Percentiles rank a stretch among this genome's conserved stretches.
Conservation (phyloP, 2,888 invertebrate species). For the Coelinius sp. region DNA sequence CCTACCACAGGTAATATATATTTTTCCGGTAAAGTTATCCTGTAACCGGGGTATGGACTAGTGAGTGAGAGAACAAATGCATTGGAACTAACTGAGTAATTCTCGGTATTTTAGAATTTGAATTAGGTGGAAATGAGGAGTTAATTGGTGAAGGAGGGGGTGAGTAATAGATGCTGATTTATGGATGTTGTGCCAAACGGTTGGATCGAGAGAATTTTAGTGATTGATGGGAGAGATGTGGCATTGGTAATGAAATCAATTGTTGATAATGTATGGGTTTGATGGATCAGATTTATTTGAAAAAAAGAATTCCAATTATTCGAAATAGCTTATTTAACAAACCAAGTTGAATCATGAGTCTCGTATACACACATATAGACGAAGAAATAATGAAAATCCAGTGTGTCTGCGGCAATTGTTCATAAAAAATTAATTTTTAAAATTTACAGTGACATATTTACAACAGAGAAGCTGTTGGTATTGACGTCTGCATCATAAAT, state of each 20-base stretch:
- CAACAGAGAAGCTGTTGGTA: background rate
- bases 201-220: background rate
- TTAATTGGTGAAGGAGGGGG: background rate
- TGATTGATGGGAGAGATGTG: no score
- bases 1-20: slow-evolving; percentile 7
- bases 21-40: slow-evolving; percentile 10
- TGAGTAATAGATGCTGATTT: background rate
- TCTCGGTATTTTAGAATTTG: background rate
- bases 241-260: no score
- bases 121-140: background rate
- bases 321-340: no score
- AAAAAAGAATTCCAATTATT: no score
- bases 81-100: background rate
- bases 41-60: background rate
- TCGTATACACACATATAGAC: no score
- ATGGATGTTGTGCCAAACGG: background rate
- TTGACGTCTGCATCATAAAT: background rate
- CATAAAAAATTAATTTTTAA: background rate
- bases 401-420: background rate
- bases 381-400: background rate
- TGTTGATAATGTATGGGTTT: no score
- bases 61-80: background rate
- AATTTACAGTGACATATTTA: background rate
- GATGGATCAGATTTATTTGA: no score
- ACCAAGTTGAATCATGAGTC: no score